These are phyloP conservation scores for Etheostoma nigrum DNA, from an alignment of 2,797 vertebrate genomes.

Conservation along the genomic window DNA sequence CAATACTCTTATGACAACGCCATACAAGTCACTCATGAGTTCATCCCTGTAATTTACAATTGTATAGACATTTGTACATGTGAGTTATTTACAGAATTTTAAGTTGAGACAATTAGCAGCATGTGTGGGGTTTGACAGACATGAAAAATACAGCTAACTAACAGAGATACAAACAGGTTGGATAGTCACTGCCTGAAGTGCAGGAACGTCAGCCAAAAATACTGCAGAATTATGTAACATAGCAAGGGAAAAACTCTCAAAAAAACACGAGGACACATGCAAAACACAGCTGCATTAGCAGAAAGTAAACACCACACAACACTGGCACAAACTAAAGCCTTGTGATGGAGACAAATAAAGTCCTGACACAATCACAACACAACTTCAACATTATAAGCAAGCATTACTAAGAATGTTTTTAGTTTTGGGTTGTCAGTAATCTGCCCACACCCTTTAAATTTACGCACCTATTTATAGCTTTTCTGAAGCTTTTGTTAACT, in stretches of 20 bases:
- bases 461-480: background rate
- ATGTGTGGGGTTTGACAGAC: background rate
- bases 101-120: background rate
- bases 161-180: conserved; percentile 10
- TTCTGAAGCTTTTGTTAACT: background rate
- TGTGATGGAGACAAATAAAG: background rate
- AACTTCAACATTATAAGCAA: background rate
- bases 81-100: background rate
- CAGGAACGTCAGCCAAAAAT: conserved; percentile 13
- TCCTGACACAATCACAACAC: background rate
- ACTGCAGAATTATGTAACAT: conserved; percentile 38
- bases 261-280: conserved; percentile 17
- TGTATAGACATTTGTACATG: background rate
- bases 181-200: conserved; percentile 17
- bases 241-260: conserved; percentile 2
- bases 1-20: conserved; percentile 6
- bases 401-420: background rate
- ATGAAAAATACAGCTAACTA: background rate
- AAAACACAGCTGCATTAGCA: conserved; percentile 16
- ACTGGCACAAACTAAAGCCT: background rate
- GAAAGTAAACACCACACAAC: background rate
- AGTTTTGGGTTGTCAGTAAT: background rate
- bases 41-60: conserved; percentile 1
- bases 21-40: conserved; percentile 47
- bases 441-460: background rate